Conservation (phyloP, 1,140 invertebrate species). For the Bombus difficillimus region DNA sequence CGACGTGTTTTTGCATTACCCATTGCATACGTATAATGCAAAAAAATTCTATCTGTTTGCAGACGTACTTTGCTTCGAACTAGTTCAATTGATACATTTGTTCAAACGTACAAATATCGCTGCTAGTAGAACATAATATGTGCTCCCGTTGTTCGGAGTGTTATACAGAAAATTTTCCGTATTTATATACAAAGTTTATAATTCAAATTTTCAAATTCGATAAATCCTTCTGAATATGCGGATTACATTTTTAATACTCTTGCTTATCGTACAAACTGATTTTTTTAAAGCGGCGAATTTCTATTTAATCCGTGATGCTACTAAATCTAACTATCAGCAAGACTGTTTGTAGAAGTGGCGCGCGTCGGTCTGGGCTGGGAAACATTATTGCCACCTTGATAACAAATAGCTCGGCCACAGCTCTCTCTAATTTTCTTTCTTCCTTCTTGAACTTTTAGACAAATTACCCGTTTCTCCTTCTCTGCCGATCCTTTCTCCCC, state of each 20-base stretch:
- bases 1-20: too few species aligned
- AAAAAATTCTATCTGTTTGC: too few species aligned
- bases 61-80: too few species aligned
- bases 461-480: constrained; percentile 30
- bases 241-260: background rate
- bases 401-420: constrained; percentile 46
- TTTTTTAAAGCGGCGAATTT: background rate
- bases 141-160: too few species aligned
- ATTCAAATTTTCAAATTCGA: background rate
- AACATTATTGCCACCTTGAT: constrained; percentile 52
- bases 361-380: background rate
- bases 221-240: too few species aligned
- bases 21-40: too few species aligned
- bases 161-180: background rate
- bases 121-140: background rate
- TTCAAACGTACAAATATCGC: background rate
- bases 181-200: background rate
- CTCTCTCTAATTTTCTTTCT: constrained; percentile 54
- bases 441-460: constrained; percentile 50
- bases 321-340: constrained; percentile 39
- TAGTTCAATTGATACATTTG: too few species aligned
- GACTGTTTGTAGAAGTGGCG: background rate
- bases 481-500: background rate
- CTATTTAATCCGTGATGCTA: background rate
- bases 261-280: background rate